phyloP scores from a whole-genome alignment of 2,113 vertebrate genomes.

The Oryzias woworae region DNA sequence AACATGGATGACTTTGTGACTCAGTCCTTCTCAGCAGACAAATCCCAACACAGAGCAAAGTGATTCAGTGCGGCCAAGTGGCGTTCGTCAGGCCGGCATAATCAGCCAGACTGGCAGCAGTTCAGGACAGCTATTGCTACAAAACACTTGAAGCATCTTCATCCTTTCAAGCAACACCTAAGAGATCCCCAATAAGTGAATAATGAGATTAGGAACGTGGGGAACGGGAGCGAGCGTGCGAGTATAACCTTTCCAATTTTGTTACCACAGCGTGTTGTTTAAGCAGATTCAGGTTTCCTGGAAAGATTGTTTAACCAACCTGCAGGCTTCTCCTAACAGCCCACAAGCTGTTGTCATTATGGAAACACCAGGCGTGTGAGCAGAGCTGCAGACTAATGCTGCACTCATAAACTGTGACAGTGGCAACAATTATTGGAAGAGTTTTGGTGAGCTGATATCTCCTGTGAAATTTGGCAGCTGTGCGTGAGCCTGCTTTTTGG shows the following conservation, averaged over 20 bases:
- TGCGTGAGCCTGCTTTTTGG: constrained; percentile 16
- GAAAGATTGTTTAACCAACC: constrained; percentile 35
- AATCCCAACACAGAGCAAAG: constrained; percentile 25
- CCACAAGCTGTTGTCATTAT: constrained; percentile 9
- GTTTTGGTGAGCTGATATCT: constrained; percentile 14
- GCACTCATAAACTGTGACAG: constrained; percentile 17
- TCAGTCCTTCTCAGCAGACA: constrained; percentile 2
- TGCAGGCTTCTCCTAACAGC: constrained; percentile 3
- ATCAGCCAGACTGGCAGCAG: constrained; percentile 39
- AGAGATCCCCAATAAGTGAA: constrained; percentile 51
- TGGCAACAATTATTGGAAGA: constrained; percentile 23
- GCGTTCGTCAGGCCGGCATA: constrained; percentile 11
- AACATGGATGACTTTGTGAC: neutral
- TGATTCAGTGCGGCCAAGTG: constrained; percentile 14
- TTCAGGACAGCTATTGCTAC: constrained; percentile 46
- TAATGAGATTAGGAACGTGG: constrained; percentile 47
- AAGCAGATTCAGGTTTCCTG: constrained; percentile 27
- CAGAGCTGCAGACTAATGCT: constrained; percentile 11
- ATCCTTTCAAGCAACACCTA: constrained; percentile 32
- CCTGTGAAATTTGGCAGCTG: constrained; percentile 27
- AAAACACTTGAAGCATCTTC: constrained; percentile 48
- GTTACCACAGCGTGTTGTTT: constrained; percentile 1
- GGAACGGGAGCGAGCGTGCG: constrained; percentile 30
- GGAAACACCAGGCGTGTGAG: constrained; percentile 7
- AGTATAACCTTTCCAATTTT: constrained; percentile 32